Conservation (phyloP, 53 echinoderm and acorn worm genomes). For the Crossaster papposus region DNA sequence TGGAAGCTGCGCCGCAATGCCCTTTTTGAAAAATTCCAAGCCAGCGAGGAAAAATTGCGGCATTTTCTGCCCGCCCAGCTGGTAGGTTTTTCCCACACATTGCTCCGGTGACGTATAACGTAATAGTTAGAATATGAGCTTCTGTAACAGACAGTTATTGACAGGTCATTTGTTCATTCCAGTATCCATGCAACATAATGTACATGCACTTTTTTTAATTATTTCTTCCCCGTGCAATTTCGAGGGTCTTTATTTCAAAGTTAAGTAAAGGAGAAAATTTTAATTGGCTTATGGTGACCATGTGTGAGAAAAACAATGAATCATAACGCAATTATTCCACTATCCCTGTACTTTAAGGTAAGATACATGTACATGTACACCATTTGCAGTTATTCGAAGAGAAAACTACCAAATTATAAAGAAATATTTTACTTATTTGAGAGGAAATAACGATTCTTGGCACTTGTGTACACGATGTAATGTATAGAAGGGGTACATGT, state of each 20-base stretch:
- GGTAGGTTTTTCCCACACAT: constrained; percentile 46
- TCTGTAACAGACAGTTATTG: not conserved
- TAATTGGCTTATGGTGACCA: not conserved
- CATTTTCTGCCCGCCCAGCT: constrained; percentile 56
- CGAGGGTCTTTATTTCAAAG: not conserved
- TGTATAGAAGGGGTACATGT: too few relatives aligned
- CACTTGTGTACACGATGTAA: too few relatives aligned
- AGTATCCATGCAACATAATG: not conserved
- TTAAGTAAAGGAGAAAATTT: not conserved
- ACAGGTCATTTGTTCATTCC: constrained; percentile 24
- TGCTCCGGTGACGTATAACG: constrained; percentile 17
- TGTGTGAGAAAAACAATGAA: not conserved
- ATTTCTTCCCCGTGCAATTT: not conserved
- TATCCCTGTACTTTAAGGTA: too few relatives aligned
- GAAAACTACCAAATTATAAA: too few relatives aligned
- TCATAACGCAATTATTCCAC: not conserved
- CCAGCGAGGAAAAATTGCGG: constrained; percentile 47
- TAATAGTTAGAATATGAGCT: not conserved
- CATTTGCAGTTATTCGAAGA: too few relatives aligned
- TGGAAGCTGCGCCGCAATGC: constrained; percentile 57
- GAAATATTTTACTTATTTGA: too few relatives aligned
- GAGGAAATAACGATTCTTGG: too few relatives aligned
- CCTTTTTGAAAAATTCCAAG: constrained; percentile 64
- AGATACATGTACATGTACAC: too few relatives aligned
- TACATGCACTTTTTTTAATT: not conserved